phyloP scores from a whole-genome alignment of 1,140 invertebrate genomes.

The Aleiodes sp. region DNA sequence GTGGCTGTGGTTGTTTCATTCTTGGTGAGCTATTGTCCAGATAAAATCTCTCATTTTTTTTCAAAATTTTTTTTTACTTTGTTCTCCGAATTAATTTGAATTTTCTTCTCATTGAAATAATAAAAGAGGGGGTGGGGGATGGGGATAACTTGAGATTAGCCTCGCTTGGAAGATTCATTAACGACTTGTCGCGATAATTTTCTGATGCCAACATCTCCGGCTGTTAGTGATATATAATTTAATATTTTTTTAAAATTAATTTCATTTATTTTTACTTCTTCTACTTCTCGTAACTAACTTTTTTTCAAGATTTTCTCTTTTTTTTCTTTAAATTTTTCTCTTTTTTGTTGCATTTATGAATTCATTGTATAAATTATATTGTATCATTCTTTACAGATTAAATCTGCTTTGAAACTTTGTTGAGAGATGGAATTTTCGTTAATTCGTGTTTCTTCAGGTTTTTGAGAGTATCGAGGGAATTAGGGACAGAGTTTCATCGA shows the following conservation, averaged over 20 bases:
- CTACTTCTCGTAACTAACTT: not conserved
- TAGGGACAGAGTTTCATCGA: too few relatives aligned
- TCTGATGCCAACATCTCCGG: constrained; percentile 12
- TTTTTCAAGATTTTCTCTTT: not conserved
- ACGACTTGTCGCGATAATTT: constrained; percentile 25
- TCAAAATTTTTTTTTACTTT: constrained; percentile 2
- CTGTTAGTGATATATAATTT: constrained; percentile 13
- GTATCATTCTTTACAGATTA: not conserved
- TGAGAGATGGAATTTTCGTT: too few relatives aligned
- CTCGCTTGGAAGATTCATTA: constrained; percentile 17
- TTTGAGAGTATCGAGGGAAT: not conserved
- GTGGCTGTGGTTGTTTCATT: not conserved
- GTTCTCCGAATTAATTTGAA: too few relatives aligned
- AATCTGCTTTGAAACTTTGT: not conserved
- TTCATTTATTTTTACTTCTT: not conserved
- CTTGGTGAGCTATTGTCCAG: not conserved
- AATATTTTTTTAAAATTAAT: constrained; percentile 19
- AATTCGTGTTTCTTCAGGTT: not conserved
- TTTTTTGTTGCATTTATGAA: too few relatives aligned
- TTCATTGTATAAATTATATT: too few relatives aligned
- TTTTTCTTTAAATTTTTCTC: too few relatives aligned
- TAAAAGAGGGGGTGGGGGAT: not conserved
- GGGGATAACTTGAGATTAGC: constrained; percentile 7
- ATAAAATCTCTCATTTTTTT: too few relatives aligned
- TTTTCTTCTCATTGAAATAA: not conserved